Evolutionary conservation across 2,888 invertebrate genomes (phyloP), one percentile per base, ranked within the genome.

Genomic region (Ennomos erosarius): DNA sequence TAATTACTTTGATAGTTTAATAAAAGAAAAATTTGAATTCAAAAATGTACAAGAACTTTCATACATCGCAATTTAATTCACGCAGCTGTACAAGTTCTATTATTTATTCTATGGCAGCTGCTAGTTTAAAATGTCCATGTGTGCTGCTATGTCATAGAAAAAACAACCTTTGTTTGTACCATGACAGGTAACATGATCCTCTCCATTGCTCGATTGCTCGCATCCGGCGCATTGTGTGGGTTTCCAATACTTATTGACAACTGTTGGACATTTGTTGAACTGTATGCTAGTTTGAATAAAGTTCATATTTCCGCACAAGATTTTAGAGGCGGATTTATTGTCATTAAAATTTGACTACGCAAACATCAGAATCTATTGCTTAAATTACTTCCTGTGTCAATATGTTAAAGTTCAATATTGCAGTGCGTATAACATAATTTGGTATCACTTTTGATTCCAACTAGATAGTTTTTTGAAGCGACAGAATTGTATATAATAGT

Each of bases 161-260:
- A 49, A 49, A 49, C 2, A 49, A 11, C 42, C 16, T 45, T 39
- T 53, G 39, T 53, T 39, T 53, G 39, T 53, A 8, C 51, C 10
- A 39, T 43, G 56, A 43, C 64, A 63, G 39, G 65, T 61, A 57
- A 59, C 58, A 51, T 50, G 59, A 64, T 62, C 51, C 60, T 46
- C 52, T 59, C 60, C 61, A 67, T 65, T 64, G 67, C 54, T 43
- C 52, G 50, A 67, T 65, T 64, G 67, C 54, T 40, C 52, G 50
- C 63, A 62, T 70, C 70, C 70, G 64, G 59, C 53, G 50, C 42
- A 60, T 68, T 70, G 70, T 70, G 65, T 64, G 51, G 51, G 46
- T 53, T 55, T 65, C 51, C 52, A 50, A 59, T 51, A 40, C 54
- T 35, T 53, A 55, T 35, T 12, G 26, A 49, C 35, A 35, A 10